phyloP scores from a whole-genome alignment of 2,113 vertebrate species.

The Arenaria interpres region DNA sequence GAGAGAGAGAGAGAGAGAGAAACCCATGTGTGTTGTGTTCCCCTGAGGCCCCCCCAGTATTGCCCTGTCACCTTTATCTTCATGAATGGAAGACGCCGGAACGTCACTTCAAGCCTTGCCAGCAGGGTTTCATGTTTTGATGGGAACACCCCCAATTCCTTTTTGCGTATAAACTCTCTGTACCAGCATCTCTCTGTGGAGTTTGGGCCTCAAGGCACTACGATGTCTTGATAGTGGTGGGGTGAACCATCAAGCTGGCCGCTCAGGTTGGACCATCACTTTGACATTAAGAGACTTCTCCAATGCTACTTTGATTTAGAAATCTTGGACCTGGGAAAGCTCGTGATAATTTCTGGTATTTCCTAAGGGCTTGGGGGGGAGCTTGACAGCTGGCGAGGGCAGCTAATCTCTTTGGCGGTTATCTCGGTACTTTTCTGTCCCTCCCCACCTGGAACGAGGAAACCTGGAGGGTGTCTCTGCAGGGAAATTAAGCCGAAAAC shows the following conservation, averaged over 20 bases:
- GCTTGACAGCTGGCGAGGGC: conserved; percentile 54
- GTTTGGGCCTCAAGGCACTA: conserved; percentile 60
- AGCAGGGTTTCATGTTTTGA: conserved; percentile 68
- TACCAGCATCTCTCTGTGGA: conserved; percentile 67
- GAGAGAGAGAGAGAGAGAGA: conserved; percentile 27
- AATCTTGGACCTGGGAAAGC: conserved; percentile 66
- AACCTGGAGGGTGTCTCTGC: conserved; percentile 61
- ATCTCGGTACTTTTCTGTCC: conserved; percentile 43
- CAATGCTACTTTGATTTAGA: conserved; percentile 69
- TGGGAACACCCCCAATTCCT: conserved; percentile 58
- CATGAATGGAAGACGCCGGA: conserved; percentile 68
- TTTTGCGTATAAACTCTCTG: conserved; percentile 68
- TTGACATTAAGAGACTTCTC: conserved; percentile 72
- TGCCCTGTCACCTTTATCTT: conserved; percentile 60
- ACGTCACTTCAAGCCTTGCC: conserved; percentile 67
- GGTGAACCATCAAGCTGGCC: conserved; percentile 66
- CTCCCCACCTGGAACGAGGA: conserved; percentile 66
- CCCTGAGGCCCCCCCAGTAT: conserved; percentile 26
- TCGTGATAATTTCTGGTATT: conserved; percentile 62
- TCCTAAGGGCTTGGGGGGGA: conserved; percentile 64
- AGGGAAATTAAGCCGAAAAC: conserved; percentile 69
- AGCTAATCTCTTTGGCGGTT: conserved; percentile 48
- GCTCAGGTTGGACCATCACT: conserved; percentile 70
- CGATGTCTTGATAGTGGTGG: conserved; percentile 63
- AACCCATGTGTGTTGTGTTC: conserved; percentile 48